These are phyloP conservation scores for Xenopus borealis DNA, from an alignment of 2,113 vertebrate species.

Conservation along the genomic window DNA sequence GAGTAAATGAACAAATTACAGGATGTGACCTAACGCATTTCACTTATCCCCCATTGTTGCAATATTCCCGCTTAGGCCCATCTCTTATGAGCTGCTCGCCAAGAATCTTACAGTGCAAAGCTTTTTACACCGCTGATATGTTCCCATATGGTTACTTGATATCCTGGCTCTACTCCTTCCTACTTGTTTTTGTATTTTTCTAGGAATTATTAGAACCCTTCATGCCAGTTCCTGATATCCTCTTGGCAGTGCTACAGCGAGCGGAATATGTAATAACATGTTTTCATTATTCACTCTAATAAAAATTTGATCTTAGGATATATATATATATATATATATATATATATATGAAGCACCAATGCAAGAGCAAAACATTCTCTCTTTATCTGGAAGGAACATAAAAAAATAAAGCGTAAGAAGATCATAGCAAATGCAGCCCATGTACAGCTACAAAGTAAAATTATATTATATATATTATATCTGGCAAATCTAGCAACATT, in stretches of 20 bases:
- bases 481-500: too few species aligned
- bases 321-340: background rate
- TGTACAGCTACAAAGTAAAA: too few species aligned
- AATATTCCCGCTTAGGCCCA: too few species aligned
- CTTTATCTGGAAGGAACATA: too few species aligned
- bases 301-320: conserved; percentile 25
- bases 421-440: too few species aligned
- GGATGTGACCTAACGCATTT: too few species aligned
- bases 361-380: background rate
- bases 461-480: too few species aligned
- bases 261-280: conserved; percentile 8
- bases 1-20: too few species aligned
- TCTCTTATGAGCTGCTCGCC: too few species aligned
- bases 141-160: conserved; percentile 15
- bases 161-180: background rate
- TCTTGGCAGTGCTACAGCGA: conserved; percentile 9
- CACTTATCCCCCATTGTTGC: too few species aligned
- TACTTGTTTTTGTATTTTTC: background rate
- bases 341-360: background rate
- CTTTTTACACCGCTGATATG: background rate
- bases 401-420: too few species aligned
- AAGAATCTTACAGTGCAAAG: too few species aligned
- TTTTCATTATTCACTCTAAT: conserved; percentile 18
- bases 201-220: background rate
- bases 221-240: conserved; percentile 26